Base-by-base conservation (phyloP, 2,888 invertebrate genomes). In the Agrilus biguttatus region DNA sequence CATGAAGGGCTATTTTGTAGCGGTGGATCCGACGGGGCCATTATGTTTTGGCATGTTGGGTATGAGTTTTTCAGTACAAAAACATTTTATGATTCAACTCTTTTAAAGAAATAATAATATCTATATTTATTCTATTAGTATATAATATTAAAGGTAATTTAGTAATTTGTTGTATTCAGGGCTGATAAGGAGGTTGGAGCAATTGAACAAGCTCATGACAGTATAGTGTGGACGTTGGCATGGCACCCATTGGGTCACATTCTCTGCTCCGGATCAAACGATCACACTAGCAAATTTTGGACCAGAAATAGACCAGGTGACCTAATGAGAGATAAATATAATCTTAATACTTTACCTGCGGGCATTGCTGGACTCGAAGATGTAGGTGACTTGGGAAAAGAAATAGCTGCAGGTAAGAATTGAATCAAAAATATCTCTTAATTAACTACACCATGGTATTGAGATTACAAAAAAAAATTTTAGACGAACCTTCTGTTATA, bases 191-290 rank as follows among this genome's bases (percentile, higher is more conserved):
- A 98, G 73, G 90, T 98, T 33, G 97, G 97, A 14, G 83, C 88
- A 14, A 93, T 98, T 58, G 97, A 98, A 70, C 89, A 93, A 58
- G 98, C 98, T 3, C 98, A 99, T 67, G 98, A 99, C 65, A 93
- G 92, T 58, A 95, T 96, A 60, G 95, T 98, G 4, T 99, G 98
- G 98, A 91, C 93, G 12, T 73, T 98, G 60, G 93, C 95, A 28
- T 99, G 98, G 98, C 98, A 99, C 73, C 98, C 98, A 1, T 71
- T 98, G 14, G 98, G 98, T 1, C 98, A 99, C 60, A 97, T 99
- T 55, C 72, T 99, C 32, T 96, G 95, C 59, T 95, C 97, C 3
- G 98, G 97, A 0, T 97, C 97, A n/a, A 99, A 99, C 69, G 98
- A 99, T 68, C 97, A 98, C 59, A 92, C 96, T 21, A 88, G 83